Evolutionary conservation across 2,113 vertebrate species (phyloP).

Genomic region (Mustela nigripes): DNA sequence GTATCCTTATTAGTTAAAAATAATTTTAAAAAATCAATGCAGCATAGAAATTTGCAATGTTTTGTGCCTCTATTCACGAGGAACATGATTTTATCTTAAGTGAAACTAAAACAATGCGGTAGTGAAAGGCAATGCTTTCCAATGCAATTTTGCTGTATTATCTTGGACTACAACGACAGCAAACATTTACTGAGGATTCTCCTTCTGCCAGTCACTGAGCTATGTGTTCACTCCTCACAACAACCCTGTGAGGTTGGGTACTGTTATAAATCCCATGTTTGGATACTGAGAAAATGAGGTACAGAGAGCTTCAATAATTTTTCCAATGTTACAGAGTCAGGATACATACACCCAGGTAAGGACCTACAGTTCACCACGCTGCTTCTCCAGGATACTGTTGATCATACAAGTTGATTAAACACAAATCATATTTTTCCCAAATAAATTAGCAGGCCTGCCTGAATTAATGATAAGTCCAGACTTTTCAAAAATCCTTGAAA

Average conservation of each 20-base stretch:
- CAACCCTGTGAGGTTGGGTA: neutral
- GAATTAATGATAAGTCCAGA: neutral
- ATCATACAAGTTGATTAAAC: neutral
- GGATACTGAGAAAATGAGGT: neutral
- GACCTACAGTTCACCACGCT: neutral
- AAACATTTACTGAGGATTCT: neutral
- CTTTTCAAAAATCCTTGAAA: slow-evolving; percentile 15
- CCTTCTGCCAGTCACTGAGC: neutral
- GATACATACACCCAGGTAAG: neutral
- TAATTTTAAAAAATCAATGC: neutral
- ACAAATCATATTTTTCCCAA: neutral
- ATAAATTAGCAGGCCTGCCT: neutral
- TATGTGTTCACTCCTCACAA: neutral
- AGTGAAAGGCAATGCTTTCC: neutral
- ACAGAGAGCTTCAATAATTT: neutral
- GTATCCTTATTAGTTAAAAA: neutral
- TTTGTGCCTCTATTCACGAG: neutral
- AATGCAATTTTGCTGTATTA: neutral
- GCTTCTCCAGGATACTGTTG: neutral
- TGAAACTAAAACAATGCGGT: slow-evolving; percentile 32
- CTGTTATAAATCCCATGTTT: neutral
- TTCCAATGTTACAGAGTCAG: neutral
- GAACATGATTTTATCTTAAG: neutral
- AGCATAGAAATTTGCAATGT: neutral
- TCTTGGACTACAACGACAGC: neutral